Conservation (phyloP, 2,888 invertebrate genomes). For the Dicyrtoma fusca region DNA sequence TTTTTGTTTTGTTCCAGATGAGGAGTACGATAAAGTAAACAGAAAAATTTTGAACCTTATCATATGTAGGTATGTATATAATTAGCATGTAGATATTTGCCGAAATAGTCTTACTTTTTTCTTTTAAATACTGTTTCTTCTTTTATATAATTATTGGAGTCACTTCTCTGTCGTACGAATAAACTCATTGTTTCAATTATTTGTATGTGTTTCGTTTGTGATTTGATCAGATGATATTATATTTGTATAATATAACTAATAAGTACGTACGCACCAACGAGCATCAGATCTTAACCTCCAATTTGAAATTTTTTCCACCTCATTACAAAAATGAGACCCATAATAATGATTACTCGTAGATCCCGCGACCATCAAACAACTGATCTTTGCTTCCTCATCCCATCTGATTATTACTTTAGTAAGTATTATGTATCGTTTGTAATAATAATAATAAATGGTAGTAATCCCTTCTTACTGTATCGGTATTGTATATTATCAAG, state of each 20-base stretch:
- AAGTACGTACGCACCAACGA: conserved; percentile 16
- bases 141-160: too few relatives aligned
- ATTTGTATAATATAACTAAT: neutral
- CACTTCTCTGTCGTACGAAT: too few relatives aligned
- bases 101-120: too few relatives aligned
- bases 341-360: neutral
- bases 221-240: neutral
- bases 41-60: too few relatives aligned
- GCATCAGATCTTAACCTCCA: conserved; percentile 23
- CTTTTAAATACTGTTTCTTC: too few relatives aligned
- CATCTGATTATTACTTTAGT: neutral
- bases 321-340: conserved; percentile 2
- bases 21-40: too few relatives aligned
- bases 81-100: too few relatives aligned
- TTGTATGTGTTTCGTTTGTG: too few relatives aligned
- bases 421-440: neutral
- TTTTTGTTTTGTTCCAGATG: too few relatives aligned
- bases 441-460: neutral
- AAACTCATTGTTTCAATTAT: too few relatives aligned
- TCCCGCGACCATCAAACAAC: neutral
- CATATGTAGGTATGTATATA: too few relatives aligned
- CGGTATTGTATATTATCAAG: too few relatives aligned
- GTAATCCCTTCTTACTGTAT: neutral
- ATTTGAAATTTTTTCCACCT: conserved; percentile 7
- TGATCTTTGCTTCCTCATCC: neutral